A percentile compares a stretch with the other conserved stretches of the same genome.
Evolutionary conservation across 2,888 invertebrate genomes (phyloP).

Genomic region (Leptinotarsa tumamoca): DNA sequence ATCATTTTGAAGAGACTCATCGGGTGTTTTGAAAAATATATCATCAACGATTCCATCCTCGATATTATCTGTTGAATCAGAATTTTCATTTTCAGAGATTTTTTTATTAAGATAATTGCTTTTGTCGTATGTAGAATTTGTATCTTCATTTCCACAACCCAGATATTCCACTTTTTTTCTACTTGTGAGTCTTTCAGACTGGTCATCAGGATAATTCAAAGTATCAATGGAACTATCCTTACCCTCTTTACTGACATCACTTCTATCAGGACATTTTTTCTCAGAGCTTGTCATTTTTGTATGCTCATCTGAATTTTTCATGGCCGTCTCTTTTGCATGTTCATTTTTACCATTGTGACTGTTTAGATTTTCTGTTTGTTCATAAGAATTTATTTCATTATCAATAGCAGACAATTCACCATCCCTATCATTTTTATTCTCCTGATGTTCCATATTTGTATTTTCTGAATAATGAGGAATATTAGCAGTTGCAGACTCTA

Average conservation of each 20-base stretch:
- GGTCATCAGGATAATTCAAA: background rate
- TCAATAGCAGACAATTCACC: background rate
- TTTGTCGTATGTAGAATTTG: background rate
- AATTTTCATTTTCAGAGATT: background rate
- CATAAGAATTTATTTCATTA: background rate
- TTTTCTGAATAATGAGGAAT: background rate
- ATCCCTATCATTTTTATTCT: background rate
- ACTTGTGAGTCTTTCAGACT: background rate
- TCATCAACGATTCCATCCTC: background rate
- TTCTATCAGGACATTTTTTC: background rate
- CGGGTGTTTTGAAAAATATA: background rate
- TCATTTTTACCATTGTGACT: background rate
- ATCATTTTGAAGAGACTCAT: background rate
- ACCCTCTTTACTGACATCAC: background rate
- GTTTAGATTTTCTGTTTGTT: background rate
- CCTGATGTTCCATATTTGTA: background rate
- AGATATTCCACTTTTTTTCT: background rate
- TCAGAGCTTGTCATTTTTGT: background rate
- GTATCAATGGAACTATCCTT: background rate
- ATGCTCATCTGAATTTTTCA: background rate
- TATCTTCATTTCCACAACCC: background rate
- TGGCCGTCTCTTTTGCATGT: background rate
- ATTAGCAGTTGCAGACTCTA: background rate
- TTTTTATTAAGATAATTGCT: background rate
- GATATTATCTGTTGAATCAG: conserved; percentile 1